These are phyloP conservation scores for Philaethria dido DNA, from an alignment of 2,888 invertebrate species.

Conservation along the genomic window DNA sequence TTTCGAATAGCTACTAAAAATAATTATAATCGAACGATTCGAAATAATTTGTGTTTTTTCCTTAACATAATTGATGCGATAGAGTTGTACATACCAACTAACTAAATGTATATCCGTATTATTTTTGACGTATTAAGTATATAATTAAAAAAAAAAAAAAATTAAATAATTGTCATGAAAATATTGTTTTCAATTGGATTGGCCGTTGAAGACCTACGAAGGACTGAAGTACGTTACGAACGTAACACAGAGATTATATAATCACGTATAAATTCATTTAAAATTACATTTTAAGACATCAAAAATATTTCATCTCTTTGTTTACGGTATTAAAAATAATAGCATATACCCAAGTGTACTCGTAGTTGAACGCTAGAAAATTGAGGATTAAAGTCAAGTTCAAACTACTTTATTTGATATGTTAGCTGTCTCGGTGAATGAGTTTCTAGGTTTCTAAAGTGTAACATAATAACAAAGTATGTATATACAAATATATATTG, in stretches of 20 bases:
- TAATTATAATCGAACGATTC: constrained; percentile 15
- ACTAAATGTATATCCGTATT: no score
- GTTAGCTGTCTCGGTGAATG: constrained; percentile 12
- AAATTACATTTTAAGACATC: not conserved
- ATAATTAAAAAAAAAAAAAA: no score
- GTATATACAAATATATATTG: not conserved
- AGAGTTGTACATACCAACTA: not conserved
- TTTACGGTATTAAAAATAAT: no score
- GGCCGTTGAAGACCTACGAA: constrained; percentile 17
- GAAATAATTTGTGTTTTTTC: not conserved
- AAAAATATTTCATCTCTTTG: no score
- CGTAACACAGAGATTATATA: not conserved
- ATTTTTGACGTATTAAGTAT: no score
- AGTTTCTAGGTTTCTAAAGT: constrained; percentile 22
- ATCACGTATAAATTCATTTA: not conserved
- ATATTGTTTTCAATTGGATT: constrained; percentile 10
- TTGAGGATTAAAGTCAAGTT: constrained; percentile 23
- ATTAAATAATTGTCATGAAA: not conserved
- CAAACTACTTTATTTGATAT: constrained; percentile 19
- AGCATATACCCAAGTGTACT: no score
- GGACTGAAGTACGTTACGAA: not conserved
- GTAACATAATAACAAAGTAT: constrained; percentile 3
- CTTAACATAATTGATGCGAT: constrained; percentile 1
- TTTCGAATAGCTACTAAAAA: constrained; percentile 13
- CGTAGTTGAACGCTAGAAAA: not conserved